Conservation (phyloP, 2,888 invertebrate species). For the Bombylius discolor region DNA sequence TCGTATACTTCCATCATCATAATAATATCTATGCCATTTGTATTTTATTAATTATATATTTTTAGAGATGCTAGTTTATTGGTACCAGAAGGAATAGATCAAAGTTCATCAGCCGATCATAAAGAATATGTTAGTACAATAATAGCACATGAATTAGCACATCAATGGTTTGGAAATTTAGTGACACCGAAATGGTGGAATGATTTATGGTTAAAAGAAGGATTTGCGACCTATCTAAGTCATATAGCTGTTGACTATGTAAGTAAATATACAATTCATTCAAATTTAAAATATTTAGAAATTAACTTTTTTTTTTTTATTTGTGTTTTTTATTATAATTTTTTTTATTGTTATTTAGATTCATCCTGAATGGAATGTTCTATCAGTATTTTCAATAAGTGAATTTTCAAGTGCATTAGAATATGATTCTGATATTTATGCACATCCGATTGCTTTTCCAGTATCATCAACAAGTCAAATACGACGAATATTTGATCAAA, state of each 20-base stretch:
- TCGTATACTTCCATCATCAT: too few species aligned
- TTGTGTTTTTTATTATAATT: neutral
- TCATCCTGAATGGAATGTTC: constrained; percentile 45
- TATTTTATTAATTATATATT: neutral
- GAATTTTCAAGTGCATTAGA: constrained; percentile 45
- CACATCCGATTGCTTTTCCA: constrained; percentile 51
- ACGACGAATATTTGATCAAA: constrained; percentile 53
- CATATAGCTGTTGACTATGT: constrained; percentile 32
- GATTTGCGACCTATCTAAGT: constrained; percentile 42
- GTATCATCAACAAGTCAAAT: constrained; percentile 50
- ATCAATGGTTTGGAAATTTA: constrained; percentile 72
- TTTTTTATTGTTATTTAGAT: constrained; percentile 28
- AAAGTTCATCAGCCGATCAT: constrained; percentile 40
- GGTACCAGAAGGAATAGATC: constrained; percentile 30
- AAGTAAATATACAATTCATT: neutral
- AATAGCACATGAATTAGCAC: constrained; percentile 64
- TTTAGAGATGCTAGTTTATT: constrained; percentile 48
- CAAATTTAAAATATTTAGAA: neutral
- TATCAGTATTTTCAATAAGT: constrained; percentile 41
- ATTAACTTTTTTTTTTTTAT: neutral
- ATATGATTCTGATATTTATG: constrained; percentile 46
- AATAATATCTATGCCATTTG: too few species aligned
- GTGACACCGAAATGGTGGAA: constrained; percentile 67
- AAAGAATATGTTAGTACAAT: constrained; percentile 52
- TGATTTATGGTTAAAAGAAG: constrained; percentile 53